These are phyloP conservation scores for Hemicordylus capensis DNA, from an alignment of 2,113 vertebrate genomes.

Conservation along the genomic window DNA sequence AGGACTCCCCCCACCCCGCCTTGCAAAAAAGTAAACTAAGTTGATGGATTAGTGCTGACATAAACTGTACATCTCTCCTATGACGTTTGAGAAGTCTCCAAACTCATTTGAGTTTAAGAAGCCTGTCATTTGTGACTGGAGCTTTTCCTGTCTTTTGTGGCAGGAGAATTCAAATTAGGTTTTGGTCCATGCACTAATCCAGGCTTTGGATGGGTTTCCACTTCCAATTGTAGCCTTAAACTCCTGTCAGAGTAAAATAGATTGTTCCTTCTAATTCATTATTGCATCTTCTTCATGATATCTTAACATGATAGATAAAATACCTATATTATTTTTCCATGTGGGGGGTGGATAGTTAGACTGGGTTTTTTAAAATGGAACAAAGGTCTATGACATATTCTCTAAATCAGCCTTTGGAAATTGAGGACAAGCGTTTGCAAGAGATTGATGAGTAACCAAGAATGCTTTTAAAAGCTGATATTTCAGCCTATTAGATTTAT, in stretches of 20 bases:
- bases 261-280: constrained; percentile 6
- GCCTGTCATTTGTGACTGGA: constrained; percentile 14
- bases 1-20: no score
- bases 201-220: constrained; percentile 23
- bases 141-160: not conserved
- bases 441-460: constrained; percentile 13
- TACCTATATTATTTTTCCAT: rapidly evolving
- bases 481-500: constrained; percentile 5
- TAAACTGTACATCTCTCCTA: not conserved
- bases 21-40: not conserved
- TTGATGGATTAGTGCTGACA: not conserved
- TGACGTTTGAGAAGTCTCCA: not conserved
- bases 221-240: constrained; percentile 13
- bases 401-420: not conserved
- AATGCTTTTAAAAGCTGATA: not conserved
- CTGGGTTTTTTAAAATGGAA: not conserved
- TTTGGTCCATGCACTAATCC: constrained; percentile 27
- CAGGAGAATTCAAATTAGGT: not conserved
- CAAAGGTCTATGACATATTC: not conserved
- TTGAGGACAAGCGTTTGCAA: not conserved
- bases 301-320: not conserved
- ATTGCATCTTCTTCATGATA: not conserved
- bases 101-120: constrained; percentile 7
- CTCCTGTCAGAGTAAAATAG: not conserved
- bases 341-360: not conserved